Conservation (phyloP, 1,140 invertebrate genomes). For the Dreissena rostriformis region DNA sequence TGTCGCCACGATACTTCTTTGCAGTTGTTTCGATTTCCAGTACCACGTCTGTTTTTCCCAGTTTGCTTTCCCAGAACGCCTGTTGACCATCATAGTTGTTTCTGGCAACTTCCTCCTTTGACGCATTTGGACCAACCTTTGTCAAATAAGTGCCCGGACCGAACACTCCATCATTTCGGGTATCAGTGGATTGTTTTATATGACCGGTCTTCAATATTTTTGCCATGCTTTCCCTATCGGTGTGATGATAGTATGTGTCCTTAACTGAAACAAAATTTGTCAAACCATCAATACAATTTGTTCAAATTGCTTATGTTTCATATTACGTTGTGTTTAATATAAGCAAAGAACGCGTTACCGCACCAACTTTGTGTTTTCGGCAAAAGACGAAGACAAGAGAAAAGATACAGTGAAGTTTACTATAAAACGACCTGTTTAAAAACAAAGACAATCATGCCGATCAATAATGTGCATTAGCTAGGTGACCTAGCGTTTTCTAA, state of each 20-base stretch:
- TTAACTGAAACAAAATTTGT: neutral
- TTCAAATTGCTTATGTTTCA: too few species aligned
- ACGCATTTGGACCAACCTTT: neutral
- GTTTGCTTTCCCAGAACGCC: neutral
- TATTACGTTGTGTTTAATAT: too few species aligned
- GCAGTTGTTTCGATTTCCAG: neutral
- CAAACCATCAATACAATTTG: too few species aligned
- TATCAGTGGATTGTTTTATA: slow-evolving; percentile 13
- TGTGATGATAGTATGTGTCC: slow-evolving; percentile 14
- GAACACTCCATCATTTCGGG: neutral
- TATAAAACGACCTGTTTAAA: too few species aligned
- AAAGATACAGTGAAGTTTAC: too few species aligned
- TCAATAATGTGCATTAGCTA: too few species aligned
- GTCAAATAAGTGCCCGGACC: slow-evolving; percentile 7
- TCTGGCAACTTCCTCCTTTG: neutral
- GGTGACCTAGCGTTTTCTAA: too few species aligned
- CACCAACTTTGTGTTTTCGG: too few species aligned
- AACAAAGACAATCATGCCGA: too few species aligned
- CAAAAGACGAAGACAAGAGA: too few species aligned
- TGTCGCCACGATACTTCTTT: neutral
- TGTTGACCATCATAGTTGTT: slow-evolving; percentile 22
- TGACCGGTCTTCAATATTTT: slow-evolving; percentile 2
- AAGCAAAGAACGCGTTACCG: too few species aligned
- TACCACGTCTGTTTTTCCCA: slow-evolving; percentile 3
- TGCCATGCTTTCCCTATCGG: neutral